A percentile compares a stretch with the other conserved stretches of the same genome.
phyloP scores from a whole-genome alignment of 2,797 vertebrate species.

The Clamator glandarius region DNA sequence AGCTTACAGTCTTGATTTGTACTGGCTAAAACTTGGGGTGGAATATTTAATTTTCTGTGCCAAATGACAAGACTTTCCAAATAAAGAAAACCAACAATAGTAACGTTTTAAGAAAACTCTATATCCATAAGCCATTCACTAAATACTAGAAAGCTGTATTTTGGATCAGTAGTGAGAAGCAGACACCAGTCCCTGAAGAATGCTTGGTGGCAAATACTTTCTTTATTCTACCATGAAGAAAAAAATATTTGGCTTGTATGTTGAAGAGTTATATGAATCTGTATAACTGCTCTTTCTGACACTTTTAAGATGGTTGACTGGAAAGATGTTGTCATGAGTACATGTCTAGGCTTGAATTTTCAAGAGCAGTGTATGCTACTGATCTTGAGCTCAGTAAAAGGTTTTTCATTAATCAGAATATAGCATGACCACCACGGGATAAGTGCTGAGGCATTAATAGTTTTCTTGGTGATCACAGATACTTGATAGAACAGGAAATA shows the following conservation, averaged over 20 bases:
- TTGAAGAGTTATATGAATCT: neutral
- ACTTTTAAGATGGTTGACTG: neutral
- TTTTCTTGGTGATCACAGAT: neutral
- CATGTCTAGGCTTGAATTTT: neutral
- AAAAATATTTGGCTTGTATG: neutral
- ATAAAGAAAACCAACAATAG: neutral
- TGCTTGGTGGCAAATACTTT: neutral
- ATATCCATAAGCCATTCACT: neutral
- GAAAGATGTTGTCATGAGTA: neutral
- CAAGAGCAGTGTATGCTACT: neutral
- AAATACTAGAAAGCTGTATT: neutral
- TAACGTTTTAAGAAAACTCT: neutral
- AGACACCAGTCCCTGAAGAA: neutral
- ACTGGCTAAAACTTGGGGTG: neutral
- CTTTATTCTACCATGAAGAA: neutral
- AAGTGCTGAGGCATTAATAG: neutral
- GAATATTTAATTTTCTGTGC: neutral
- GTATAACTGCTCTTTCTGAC: neutral
- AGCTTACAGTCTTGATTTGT: neutral
- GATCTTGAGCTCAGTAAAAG: neutral
- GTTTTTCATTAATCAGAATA: neutral
- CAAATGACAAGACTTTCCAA: neutral
- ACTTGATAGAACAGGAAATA: neutral
- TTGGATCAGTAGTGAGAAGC: neutral
- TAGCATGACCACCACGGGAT: neutral